Base-by-base conservation (phyloP, 2,888 invertebrate genomes). In the Orthosia gracilis region DNA sequence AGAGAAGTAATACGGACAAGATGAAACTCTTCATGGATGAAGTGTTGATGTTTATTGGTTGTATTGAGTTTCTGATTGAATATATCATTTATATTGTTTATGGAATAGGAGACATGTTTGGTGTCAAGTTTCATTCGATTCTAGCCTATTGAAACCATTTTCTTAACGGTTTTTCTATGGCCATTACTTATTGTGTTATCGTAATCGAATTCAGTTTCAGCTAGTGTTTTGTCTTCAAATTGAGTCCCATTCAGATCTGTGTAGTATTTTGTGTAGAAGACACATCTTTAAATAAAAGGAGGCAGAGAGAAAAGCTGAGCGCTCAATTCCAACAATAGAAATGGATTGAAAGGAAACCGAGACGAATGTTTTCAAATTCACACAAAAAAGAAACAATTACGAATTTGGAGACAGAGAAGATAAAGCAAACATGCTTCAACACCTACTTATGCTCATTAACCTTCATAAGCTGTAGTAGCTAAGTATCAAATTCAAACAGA, bases 61-160 rank as follows among this genome's bases (percentile, higher is more conserved):
- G 17, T 55, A 79, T 78, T 71, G 47, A 71, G 21, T 62, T 47
- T 57, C 47, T 69, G 61, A 58, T 66, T 11, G 66, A 54, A 59
- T 12, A 61, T 52, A 45, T 49, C 52, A 52, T 66, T 67, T 67
- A 79, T 63, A 45, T 49, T 61, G 57, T 66, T 67, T 67, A 79
- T 63, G 54, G 18, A 18, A n/a, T 12, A 47, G 17, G 13, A 17
- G 45, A 79, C n/a, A 13, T 26, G 54, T 7, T 59, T n/a, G 23
- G 2, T 54, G 23, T 7, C 13, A 50, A 18, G 18, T 52, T 61
- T 18, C 7, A 77, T 62, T 62, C 1, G 23, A 45, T 45, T 70
- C 17, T 15, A 18, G 17, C n/a, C 40, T 15, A 73, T 23, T 59
- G 5, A 54, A 65, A 23, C 3, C n/a, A 47, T 52, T 15, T 31